Percentiles rank a stretch among this genome's conserved stretches.
Conservation (phyloP, 2,888 invertebrate genomes). For the Microctonus aethiopoides region DNA sequence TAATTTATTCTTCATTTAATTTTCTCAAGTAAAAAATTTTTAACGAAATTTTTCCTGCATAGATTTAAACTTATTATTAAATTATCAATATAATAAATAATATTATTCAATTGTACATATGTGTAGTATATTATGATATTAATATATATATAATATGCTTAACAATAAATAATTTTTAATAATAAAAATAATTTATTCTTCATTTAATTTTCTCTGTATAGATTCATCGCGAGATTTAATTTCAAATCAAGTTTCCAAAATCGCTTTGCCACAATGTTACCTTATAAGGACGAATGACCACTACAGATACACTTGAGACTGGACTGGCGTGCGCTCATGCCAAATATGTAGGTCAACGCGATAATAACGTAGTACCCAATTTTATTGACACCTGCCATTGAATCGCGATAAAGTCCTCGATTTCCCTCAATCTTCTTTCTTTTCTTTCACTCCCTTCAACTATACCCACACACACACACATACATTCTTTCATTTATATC, state of each 20-base stretch:
- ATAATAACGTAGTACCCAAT: slow-evolving; percentile 33
- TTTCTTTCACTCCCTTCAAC: not conserved
- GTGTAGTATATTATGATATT: too few species aligned
- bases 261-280: slow-evolving; percentile 16
- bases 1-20: too few species aligned
- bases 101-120: too few species aligned
- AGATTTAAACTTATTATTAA: too few species aligned
- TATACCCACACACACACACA: too few species aligned
- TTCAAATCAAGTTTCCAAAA: slow-evolving; percentile 28
- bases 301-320: not conserved
- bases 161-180: too few species aligned
- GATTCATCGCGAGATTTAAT: slow-evolving; percentile 4
- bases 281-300: slow-evolving; percentile 32
- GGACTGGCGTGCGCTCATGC: slow-evolving; percentile 24
- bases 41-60: too few species aligned
- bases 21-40: too few species aligned
- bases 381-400: slow-evolving; percentile 37
- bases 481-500: not conserved
- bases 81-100: too few species aligned
- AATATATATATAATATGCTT: too few species aligned
- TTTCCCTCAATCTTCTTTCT: slow-evolving; percentile 17
- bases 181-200: too few species aligned
- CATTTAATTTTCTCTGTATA: not conserved
- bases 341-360: slow-evolving; percentile 31
- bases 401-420: slow-evolving; percentile 33